A percentile compares a stretch with the other conserved stretches of the same genome.
Conservation (phyloP, 2,888 invertebrate species). For the Polylopha cassiicola region DNA sequence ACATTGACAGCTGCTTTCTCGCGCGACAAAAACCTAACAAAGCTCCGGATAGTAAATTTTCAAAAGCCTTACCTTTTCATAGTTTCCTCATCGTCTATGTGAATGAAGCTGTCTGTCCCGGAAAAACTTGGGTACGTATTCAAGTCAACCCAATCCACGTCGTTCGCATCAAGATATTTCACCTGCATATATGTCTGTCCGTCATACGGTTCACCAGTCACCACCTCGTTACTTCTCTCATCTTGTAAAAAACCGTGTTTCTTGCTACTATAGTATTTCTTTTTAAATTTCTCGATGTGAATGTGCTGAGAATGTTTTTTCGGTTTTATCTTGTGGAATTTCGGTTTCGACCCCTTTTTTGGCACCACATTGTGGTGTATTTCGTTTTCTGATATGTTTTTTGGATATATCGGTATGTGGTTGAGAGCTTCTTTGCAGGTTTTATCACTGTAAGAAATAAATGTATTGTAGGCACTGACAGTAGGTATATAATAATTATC, state of each 20-base stretch:
- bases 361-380: constrained; percentile 57
- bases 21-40: too few species aligned
- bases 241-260: constrained; percentile 43
- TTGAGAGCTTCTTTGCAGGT: constrained; percentile 51
- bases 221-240: constrained; percentile 47
- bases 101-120: constrained; percentile 90
- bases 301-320: constrained; percentile 48
- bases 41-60: too few species aligned
- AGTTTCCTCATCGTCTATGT: constrained; percentile 91
- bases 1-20: too few species aligned
- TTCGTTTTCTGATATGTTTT: constrained; percentile 50
- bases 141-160: constrained; percentile 64
- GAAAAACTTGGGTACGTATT: constrained; percentile 84
- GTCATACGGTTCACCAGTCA: constrained; percentile 52
- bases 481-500: too few species aligned
- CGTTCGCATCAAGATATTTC: constrained; percentile 61
- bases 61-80: constrained; percentile 81
- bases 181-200: constrained; percentile 71
- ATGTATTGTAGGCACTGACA: too few species aligned
- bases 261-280: constrained; percentile 50
- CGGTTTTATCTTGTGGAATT: constrained; percentile 48
- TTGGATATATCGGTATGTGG: constrained; percentile 42
- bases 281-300: constrained; percentile 51
- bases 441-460: constrained; percentile 50
- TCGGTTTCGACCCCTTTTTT: constrained; percentile 61